Conservation (phyloP, 2,113 vertebrate species). For the Brevimyrus niger region DNA sequence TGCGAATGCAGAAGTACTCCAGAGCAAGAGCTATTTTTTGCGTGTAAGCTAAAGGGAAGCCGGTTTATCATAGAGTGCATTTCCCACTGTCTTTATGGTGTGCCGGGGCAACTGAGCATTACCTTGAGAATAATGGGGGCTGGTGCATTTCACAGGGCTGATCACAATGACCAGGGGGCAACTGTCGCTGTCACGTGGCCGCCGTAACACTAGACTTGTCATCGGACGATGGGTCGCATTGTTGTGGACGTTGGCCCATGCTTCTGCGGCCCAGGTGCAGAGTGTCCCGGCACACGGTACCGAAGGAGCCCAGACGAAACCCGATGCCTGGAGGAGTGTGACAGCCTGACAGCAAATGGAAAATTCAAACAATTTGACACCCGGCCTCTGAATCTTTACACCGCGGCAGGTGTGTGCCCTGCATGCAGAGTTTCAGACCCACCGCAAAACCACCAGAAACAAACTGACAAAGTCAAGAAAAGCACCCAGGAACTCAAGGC, state of each 20-base stretch:
- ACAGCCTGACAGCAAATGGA: neutral
- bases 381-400: neutral
- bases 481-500: neutral
- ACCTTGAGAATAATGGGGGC: neutral
- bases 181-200: neutral
- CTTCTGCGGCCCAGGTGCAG: neutral
- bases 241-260: neutral
- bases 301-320: neutral
- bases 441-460: neutral
- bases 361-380: neutral
- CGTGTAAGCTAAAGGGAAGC: neutral
- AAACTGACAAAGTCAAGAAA: neutral
- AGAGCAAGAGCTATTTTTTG: neutral
- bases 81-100: neutral
- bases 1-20: neutral
- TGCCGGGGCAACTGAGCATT: neutral
- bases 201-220: neutral
- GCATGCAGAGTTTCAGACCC: neutral
- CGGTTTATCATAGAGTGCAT: neutral
- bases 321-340: neutral
- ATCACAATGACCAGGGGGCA: neutral
- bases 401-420: neutral
- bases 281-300: neutral
- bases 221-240: neutral
- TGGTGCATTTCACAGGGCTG: neutral